Evolutionary conservation across 2,797 vertebrate genomes (phyloP), one percentile per base, ranked within the genome.

Genomic region (Triplophysa yarkandensis): DNA sequence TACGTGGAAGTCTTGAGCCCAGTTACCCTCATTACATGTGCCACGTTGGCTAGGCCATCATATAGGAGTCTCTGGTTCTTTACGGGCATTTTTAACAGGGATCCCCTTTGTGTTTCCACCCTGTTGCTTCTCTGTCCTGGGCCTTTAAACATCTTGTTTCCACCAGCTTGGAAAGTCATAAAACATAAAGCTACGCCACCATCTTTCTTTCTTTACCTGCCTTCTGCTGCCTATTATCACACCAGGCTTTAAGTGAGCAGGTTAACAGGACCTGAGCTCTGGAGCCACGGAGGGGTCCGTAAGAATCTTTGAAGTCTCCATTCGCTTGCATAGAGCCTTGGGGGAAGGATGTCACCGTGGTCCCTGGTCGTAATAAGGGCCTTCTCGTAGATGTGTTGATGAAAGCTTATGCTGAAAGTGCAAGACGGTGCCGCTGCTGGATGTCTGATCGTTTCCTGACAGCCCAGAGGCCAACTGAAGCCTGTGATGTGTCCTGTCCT

Each of bases 211-310:
- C 39, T 70, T 76, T 81, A 78, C 61, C 74, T 79, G 61, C 77
- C 77, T 79, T 81, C 83, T 85, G 83, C 75, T 82, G 76, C 79
- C 80, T 74, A 85, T 85, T 85, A 85, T 83, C 79, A 10, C 80
- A 80, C 80, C 82, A 83, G 66, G 82, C 62, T 76, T 77, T 76
- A 81, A 74, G 34, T 74, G 62, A 14, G 44, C 44, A 23, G 50
- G 65, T 83, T 85, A 81, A 85, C 78, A 64, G 77, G 66, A 67
- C 36, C 41, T 28, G 19, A 55, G 64, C 50, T 82, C 68, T 46
- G 62, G 60, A 74, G 78, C 55, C 54, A 55, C 25, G 17, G 65
- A 77, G 76, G 80, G 62, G 82, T 82, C 66, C 34, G 4, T 60
- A 55, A 71, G 74, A 58, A 77, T 74, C 80, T 85, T 85, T 85